Percentiles rank a stretch among this genome's conserved stretches.
Conservation (phyloP, 2,113 vertebrate genomes). For the Lepidothrix coronata region DNA sequence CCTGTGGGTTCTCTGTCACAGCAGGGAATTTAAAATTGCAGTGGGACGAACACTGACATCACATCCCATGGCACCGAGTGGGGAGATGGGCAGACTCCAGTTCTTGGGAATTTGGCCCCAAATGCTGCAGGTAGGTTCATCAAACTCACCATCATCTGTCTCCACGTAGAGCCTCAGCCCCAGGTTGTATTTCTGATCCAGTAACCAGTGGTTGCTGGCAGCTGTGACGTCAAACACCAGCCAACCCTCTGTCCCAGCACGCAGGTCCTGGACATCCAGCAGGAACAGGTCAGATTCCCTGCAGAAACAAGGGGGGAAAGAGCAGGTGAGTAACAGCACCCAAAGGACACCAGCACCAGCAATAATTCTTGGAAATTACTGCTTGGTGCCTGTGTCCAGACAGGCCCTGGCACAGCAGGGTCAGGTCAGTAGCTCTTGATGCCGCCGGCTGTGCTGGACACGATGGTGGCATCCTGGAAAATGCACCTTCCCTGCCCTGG, state of each 20-base stretch:
- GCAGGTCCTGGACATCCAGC: conserved; percentile 89
- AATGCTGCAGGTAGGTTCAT: fast-evolving
- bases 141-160: conserved; percentile 84
- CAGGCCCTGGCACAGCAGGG: neutral
- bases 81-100: fast-evolving
- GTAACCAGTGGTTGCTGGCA: conserved; percentile 88
- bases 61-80: fast-evolving
- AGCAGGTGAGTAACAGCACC: neutral
- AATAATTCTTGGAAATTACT: neutral
- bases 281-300: conserved; percentile 92
- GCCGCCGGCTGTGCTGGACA: fast-evolving
- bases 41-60: fast-evolving
- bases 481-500: neutral
- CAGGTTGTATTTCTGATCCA: conserved; percentile 82
- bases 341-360: neutral
- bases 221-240: conserved; percentile 91
- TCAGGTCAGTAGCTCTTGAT: fast-evolving
- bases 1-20: neutral
- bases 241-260: conserved; percentile 88
- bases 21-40: neutral
- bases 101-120: neutral
- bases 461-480: neutral
- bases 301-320: neutral
- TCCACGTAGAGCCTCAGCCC: conserved; percentile 92
- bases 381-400: neutral